Percentiles rank a stretch among this genome's conserved stretches.
phyloP scores from a whole-genome alignment of 2,888 invertebrate species.

The Willowsia nigromaculata region DNA sequence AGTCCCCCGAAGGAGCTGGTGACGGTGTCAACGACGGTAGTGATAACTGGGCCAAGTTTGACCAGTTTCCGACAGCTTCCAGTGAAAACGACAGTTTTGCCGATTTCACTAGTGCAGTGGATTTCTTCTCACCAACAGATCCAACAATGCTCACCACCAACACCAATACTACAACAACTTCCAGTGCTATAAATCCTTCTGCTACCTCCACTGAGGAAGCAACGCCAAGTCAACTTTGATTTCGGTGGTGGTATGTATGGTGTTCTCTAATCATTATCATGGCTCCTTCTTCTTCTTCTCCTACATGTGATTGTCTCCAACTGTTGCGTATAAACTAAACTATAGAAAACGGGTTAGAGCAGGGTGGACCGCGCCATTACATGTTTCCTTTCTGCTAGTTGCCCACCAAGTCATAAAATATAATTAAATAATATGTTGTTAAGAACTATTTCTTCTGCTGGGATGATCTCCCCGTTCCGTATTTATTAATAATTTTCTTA shows the following conservation, averaged over 20 bases:
- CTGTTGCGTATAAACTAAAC: background rate
- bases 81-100: conserved; percentile 37
- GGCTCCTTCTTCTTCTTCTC: conserved; percentile 15
- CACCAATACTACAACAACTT: background rate
- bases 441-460: conserved; percentile 30
- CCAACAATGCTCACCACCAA: conserved; percentile 1
- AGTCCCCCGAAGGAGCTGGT: background rate
- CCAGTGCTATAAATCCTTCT: conserved; percentile 39
- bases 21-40: background rate
- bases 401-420: conserved; percentile 61
- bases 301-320: conserved; percentile 41
- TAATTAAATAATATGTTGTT: background rate
- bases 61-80: conserved; percentile 48
- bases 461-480: conserved; percentile 59
- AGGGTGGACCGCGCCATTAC: conserved; percentile 45
- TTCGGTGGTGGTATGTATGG: conserved; percentile 35
- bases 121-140: background rate
- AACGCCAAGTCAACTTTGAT: conserved; percentile 53
- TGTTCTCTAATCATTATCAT: conserved; percentile 48
- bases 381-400: conserved; percentile 11
- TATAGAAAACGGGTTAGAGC: conserved; percentile 61
- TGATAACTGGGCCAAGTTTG: conserved; percentile 65
- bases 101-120: conserved; percentile 36
- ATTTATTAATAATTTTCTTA: conserved; percentile 33
- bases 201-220: conserved; percentile 18